These are phyloP conservation scores for Fregata magnificens DNA, from an alignment of 2,113 vertebrate species.

Conservation along the genomic window DNA sequence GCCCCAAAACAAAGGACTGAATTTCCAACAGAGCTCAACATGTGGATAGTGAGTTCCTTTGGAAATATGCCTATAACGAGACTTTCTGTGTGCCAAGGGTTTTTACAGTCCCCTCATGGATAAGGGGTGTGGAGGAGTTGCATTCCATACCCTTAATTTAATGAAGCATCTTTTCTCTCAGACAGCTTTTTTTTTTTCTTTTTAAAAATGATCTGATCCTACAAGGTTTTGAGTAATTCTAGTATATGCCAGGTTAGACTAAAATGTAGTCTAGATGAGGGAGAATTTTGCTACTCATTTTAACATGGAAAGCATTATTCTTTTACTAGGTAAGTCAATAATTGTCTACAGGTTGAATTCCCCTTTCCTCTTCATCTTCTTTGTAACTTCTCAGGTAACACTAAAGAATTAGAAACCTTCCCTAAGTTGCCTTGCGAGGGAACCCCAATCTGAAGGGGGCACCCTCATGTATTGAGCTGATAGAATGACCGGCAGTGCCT, in stretches of 20 bases:
- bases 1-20: background rate
- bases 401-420: background rate
- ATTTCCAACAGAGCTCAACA: background rate
- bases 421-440: background rate
- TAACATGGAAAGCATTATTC: background rate
- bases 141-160: background rate
- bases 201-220: background rate
- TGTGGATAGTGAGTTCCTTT: background rate
- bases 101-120: background rate
- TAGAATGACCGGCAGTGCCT: background rate
- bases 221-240: background rate
- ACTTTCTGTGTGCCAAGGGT: background rate
- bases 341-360: background rate
- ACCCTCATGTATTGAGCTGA: fast-evolving
- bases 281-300: background rate
- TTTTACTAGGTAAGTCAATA: background rate
- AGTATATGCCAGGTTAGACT: background rate
- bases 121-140: background rate
- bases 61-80: background rate
- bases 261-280: background rate
- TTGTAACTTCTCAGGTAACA: background rate
- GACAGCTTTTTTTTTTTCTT: background rate
- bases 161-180: background rate
- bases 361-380: background rate
- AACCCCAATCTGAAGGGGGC: background rate